Evolutionary conservation across 2,113 vertebrate species (phyloP).

Genomic region (Bubo blakistoni): DNA sequence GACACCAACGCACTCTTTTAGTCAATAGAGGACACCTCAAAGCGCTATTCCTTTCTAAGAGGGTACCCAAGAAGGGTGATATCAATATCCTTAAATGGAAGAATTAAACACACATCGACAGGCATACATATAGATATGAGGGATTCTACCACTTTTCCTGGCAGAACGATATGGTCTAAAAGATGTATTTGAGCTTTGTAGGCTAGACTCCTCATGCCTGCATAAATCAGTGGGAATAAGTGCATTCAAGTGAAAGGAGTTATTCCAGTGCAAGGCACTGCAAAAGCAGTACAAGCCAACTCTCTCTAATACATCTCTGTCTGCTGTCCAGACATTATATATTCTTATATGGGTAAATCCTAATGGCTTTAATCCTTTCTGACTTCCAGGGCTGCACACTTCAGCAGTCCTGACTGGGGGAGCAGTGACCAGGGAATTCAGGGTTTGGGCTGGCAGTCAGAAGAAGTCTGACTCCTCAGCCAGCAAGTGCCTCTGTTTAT

Average conservation of each 20-base stretch:
- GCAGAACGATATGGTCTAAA: neutral
- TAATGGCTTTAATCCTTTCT: neutral
- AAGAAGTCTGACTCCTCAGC: neutral
- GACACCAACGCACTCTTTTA: neutral
- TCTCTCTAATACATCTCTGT: neutral
- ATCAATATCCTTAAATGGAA: neutral
- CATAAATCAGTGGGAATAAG: constrained; percentile 45
- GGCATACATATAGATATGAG: neutral
- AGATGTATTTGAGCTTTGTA: neutral
- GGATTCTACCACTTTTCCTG: neutral
- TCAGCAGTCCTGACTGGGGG: neutral
- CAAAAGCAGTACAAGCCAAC: neutral
- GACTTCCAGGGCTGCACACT: neutral
- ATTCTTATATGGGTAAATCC: neutral
- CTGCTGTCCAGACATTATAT: neutral
- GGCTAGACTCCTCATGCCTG: neutral
- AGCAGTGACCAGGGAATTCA: neutral
- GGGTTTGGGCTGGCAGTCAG: neutral
- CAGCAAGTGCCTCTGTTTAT: neutral
- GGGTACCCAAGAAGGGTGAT: neutral
- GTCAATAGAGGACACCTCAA: neutral
- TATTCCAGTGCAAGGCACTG: neutral
- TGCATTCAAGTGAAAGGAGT: neutral
- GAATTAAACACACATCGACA: neutral
- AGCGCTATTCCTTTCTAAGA: neutral